Evolutionary conservation across 2,797 vertebrate genomes (phyloP).

Genomic region (Rhincodon typus): DNA sequence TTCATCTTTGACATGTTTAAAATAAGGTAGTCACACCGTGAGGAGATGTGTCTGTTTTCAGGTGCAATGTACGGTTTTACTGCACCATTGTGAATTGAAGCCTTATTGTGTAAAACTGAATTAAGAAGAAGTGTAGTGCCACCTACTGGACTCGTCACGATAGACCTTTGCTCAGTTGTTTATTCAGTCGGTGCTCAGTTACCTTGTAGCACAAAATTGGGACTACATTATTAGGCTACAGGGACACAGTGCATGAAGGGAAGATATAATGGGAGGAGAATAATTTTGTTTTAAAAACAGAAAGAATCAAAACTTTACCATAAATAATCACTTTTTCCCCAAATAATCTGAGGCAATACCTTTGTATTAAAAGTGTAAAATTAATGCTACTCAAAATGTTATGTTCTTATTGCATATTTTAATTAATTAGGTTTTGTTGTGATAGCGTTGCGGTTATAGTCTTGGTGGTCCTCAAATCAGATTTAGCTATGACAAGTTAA

Average conservation of each 20-base stretch:
- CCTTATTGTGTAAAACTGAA: not conserved
- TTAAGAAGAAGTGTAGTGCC: not conserved
- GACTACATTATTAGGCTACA: not conserved
- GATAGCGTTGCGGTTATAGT: not conserved
- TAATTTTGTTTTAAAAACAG: not conserved
- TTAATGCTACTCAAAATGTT: not conserved
- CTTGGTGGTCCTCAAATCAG: not conserved
- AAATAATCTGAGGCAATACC: not conserved
- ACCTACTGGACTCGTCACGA: not conserved
- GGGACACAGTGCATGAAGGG: not conserved
- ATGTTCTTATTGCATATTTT: not conserved
- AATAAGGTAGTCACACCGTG: not conserved
- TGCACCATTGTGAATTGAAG: not conserved
- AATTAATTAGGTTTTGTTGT: not conserved
- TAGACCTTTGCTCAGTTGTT: not conserved
- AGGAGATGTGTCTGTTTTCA: not conserved
- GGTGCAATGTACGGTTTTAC: not conserved
- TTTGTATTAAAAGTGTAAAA: not conserved
- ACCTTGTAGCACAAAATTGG: not conserved
- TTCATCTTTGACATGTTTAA: not conserved
- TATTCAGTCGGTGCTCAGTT: not conserved
- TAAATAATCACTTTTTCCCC: too few relatives aligned
- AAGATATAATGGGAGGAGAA: not conserved
- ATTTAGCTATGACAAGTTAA: not conserved
- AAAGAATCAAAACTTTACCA: not conserved